A percentile compares a stretch with the other conserved stretches of the same genome.
Evolutionary conservation across 1,140 invertebrate genomes (phyloP).

Genomic region (Trialeurodes vaporariorum): DNA sequence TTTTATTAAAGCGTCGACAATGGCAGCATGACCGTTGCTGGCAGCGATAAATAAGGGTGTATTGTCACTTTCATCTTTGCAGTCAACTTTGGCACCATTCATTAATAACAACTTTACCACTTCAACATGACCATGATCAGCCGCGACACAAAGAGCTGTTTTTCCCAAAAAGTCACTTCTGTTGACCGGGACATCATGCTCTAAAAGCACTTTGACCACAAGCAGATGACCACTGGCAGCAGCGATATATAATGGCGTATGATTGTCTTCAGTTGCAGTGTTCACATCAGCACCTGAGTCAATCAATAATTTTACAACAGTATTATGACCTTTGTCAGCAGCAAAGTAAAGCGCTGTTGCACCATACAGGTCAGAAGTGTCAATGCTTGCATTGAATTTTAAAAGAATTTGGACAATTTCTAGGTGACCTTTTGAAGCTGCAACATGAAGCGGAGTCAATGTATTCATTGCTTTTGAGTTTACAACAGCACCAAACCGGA

Average conservation of each 20-base stretch:
- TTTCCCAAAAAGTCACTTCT: slow-evolving; percentile 1
- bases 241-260: not conserved
- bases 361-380: not conserved
- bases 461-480: too few relatives aligned
- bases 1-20: slow-evolving; percentile 10
- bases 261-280: not conserved
- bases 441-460: not conserved
- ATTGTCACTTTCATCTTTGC: slow-evolving; percentile 10
- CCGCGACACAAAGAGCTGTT: slow-evolving; percentile 14
- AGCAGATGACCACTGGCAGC: not conserved
- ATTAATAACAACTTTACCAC: slow-evolving; percentile 11
- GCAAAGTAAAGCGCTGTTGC: not conserved
- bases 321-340: not conserved
- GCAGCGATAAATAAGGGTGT: slow-evolving; percentile 12
- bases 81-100: slow-evolving; percentile 11
- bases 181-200: too few relatives aligned
- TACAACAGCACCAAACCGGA: slow-evolving; percentile 9
- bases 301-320: not conserved
- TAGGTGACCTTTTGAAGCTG: not conserved
- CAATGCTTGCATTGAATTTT: not conserved
- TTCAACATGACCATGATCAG: slow-evolving; percentile 11
- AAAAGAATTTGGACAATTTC: not conserved
- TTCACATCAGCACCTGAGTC: not conserved
- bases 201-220: not conserved
- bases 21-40: slow-evolving; percentile 8